phyloP scores from a whole-genome alignment of 2,113 vertebrate genomes.

The Cephalopholis sonnerati region DNA sequence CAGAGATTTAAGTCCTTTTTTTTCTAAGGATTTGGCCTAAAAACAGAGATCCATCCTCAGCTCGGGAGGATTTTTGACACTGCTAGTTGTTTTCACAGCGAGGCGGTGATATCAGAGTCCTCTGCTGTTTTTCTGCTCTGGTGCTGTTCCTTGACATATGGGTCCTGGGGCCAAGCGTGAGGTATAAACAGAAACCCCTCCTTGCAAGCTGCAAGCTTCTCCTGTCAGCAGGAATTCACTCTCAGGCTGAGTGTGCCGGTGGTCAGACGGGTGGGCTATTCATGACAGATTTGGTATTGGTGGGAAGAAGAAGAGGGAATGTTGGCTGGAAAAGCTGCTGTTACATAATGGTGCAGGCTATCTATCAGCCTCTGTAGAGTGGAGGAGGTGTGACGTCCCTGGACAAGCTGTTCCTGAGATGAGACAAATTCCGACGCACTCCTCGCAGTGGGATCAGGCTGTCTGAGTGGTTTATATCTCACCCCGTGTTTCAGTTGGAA shows the following conservation, averaged over 20 bases:
- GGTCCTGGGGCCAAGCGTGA: neutral
- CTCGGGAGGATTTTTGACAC: conserved; percentile 21
- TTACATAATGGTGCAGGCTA: conserved; percentile 53
- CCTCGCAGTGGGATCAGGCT: conserved; percentile 27
- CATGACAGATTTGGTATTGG: conserved; percentile 40
- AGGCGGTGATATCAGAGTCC: conserved; percentile 10
- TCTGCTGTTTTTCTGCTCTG: conserved; percentile 18
- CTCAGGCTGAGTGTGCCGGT: conserved; percentile 10
- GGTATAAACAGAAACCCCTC: conserved; percentile 19
- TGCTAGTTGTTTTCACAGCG: conserved; percentile 43
- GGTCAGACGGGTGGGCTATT: conserved; percentile 21
- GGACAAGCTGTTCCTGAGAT: conserved; percentile 59
- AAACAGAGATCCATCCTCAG: conserved; percentile 17
- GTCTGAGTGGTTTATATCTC: conserved; percentile 51
- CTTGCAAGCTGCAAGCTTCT: conserved; percentile 16
- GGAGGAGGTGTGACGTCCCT: conserved; percentile 46
- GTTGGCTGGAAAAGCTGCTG: conserved; percentile 49
- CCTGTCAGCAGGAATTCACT: conserved; percentile 43
- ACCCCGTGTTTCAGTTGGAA: conserved; percentile 40
- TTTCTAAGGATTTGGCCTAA: conserved; percentile 34
- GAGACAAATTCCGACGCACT: conserved; percentile 24
- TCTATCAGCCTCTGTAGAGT: conserved; percentile 37
- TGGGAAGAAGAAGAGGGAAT: conserved; percentile 21
- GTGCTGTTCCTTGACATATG: conserved; percentile 42
- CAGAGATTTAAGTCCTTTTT: neutral